phyloP scores from a whole-genome alignment of 2,797 vertebrate species.

The Odontamblyopus rebecca region DNA sequence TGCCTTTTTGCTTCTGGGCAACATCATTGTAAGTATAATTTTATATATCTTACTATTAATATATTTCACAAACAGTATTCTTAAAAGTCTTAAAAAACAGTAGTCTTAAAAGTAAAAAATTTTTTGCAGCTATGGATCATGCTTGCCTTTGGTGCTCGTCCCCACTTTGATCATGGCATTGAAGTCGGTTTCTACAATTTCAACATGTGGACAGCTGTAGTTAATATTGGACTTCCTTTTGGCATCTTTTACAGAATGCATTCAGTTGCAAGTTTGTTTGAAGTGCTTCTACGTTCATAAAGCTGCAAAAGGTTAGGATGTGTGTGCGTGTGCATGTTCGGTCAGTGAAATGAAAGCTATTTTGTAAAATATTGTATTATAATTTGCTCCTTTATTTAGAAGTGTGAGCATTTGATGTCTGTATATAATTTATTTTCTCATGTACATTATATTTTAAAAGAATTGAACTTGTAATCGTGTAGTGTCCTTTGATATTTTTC shows the following conservation, averaged over 20 bases:
- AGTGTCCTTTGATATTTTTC: neutral
- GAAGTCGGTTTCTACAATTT: slow-evolving; percentile 84
- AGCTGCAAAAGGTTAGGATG: neutral
- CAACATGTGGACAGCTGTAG: slow-evolving; percentile 86
- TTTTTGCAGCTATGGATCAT: slow-evolving; percentile 92
- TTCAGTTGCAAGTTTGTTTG: slow-evolving; percentile 90
- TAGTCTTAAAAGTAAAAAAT: slow-evolving; percentile 8
- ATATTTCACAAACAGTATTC: neutral
- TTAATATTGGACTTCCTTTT: slow-evolving; percentile 95
- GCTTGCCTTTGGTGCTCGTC: slow-evolving; percentile 92
- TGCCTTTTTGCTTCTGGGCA: slow-evolving; percentile 87
- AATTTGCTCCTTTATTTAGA: slow-evolving; percentile 11
- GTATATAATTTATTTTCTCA: neutral
- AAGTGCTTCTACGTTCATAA: slow-evolving; percentile 80
- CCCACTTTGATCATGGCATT: slow-evolving; percentile 87
- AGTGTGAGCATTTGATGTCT: neutral
- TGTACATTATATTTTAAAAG: neutral
- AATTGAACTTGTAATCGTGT: neutral
- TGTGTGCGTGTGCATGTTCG: neutral
- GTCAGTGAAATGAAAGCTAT: slow-evolving; percentile 21
- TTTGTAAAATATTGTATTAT: slow-evolving; percentile 31
- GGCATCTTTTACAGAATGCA: slow-evolving; percentile 98
- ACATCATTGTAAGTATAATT: slow-evolving; percentile 87
- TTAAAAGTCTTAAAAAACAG: slow-evolving; percentile 8
- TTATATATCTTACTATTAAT: neutral